A percentile compares a stretch with the other conserved stretches of the same genome.
phyloP scores from a whole-genome alignment of 2,888 invertebrate genomes.

The Stenichneumon culpator region DNA sequence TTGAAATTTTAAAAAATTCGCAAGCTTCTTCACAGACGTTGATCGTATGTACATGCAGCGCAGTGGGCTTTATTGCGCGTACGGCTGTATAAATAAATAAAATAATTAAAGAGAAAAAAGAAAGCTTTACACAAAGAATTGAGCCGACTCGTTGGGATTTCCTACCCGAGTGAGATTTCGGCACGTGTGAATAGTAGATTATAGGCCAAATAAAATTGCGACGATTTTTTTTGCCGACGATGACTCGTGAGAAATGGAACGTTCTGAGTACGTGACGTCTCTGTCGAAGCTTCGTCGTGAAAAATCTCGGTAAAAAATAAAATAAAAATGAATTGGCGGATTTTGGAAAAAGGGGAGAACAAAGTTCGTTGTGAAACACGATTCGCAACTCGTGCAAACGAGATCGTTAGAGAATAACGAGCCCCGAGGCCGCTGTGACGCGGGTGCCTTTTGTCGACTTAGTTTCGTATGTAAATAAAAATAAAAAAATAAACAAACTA shows the following conservation, averaged over 20 bases:
- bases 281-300: neutral
- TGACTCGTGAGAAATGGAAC: conserved; percentile 2
- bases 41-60: conserved; percentile 21
- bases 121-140: conserved; percentile 45
- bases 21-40: conserved; percentile 28
- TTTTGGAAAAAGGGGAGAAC: conserved; percentile 2
- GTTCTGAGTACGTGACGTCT: neutral
- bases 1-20: neutral
- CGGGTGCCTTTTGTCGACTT: conserved; percentile 71
- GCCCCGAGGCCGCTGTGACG: conserved; percentile 67
- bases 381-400: conserved; percentile 34
- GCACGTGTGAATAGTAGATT: conserved; percentile 55
- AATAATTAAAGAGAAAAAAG: conserved; percentile 38
- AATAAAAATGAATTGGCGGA: neutral
- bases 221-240: conserved; percentile 36
- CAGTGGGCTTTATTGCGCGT: conserved; percentile 52
- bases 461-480: conserved; percentile 57
- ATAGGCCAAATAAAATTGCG: conserved; percentile 47
- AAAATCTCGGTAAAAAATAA: neutral
- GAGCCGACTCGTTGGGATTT: conserved; percentile 48
- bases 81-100: conserved; percentile 57
- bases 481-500: conserved; percentile 25
- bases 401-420: conserved; percentile 55
- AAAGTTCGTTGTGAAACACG: conserved; percentile 17
- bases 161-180: conserved; percentile 36